Evolutionary conservation across 2,888 invertebrate genomes (phyloP), one percentile per base, ranked within the genome.

Genomic region (Oligia strigilis): DNA sequence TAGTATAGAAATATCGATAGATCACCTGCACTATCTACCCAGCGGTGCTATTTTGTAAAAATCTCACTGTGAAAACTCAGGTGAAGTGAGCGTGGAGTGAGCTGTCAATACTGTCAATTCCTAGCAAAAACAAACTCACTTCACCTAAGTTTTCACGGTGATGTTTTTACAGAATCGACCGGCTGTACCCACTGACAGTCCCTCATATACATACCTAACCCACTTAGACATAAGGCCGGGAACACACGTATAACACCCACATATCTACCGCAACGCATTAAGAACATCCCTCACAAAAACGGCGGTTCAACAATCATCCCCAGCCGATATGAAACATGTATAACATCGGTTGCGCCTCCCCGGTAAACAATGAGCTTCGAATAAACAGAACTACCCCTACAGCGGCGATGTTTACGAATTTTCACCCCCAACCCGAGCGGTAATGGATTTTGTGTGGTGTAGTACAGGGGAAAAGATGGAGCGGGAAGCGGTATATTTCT

Each of bases 381-480:
- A 88, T 88, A 89, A 89, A 89, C 90, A 89, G 65, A 64, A 73
- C 66, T 75, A 75, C 88, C 84, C 85, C 80, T 70, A 72, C 79
- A 75, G 74, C 78, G 81, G 69, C 46, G 77, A 70, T 90, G 90
- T 90, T 90, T 90, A 90, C 87, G 82, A 89, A 90, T 90, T 87
- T 90, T 87, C 90, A 86, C 86, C 85, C 88, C 75, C 85, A 64
- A 83, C 82, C 81, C 83, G 65, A 66, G 52, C 14, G 72, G 84
- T 89, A 90, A 90, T 90, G 90, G 90, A 87, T 90, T 90, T 90
- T 83, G 84, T 82, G 78, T 64, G 77, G 65, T n/a, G 9, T 83
- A 84, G 87, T 60, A 2, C 13, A 73, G 14, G 55, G 2, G 4
- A 23, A 0, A 11, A 23, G 76, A 62, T 2, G 19, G 0, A 66